These are phyloP conservation scores for Equus quagga DNA, from an alignment of 2,113 vertebrate species.

Conservation along the genomic window DNA sequence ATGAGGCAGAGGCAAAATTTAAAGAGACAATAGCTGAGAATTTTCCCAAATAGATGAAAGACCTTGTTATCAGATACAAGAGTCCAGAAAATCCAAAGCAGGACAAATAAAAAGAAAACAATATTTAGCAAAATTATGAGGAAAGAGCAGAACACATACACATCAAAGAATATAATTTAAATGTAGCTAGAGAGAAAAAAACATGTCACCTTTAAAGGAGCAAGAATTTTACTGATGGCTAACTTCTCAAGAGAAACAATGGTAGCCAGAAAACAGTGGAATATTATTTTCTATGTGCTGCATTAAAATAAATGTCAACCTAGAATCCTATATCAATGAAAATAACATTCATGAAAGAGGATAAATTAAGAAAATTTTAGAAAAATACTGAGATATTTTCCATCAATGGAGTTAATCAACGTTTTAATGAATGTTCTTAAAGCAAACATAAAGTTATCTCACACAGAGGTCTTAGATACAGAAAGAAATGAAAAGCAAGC, in stretches of 20 bases:
- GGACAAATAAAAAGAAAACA: neutral
- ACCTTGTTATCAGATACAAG: neutral
- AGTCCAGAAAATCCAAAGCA: neutral
- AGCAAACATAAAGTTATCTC: neutral
- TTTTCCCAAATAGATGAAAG: neutral
- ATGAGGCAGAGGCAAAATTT: neutral
- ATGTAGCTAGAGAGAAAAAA: neutral
- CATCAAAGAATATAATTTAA: neutral
- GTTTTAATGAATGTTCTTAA: neutral
- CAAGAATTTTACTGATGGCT: neutral
- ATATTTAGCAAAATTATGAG: neutral
- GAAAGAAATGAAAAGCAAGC: conserved; percentile 27
- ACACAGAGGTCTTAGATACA: neutral
- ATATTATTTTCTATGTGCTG: neutral
- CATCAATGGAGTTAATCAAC: neutral
- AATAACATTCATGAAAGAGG: neutral
- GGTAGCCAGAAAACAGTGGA: neutral
- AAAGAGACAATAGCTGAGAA: neutral
- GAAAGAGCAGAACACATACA: neutral
- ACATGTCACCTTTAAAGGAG: neutral
- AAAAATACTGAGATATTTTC: neutral
- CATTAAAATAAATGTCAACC: neutral
- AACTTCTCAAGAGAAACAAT: neutral
- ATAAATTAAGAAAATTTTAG: neutral
- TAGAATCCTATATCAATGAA: neutral